Evolutionary conservation across 2,888 invertebrate genomes (phyloP), one percentile per base, ranked within the genome.

Genomic region (Hermaeophaga mercurialis): DNA sequence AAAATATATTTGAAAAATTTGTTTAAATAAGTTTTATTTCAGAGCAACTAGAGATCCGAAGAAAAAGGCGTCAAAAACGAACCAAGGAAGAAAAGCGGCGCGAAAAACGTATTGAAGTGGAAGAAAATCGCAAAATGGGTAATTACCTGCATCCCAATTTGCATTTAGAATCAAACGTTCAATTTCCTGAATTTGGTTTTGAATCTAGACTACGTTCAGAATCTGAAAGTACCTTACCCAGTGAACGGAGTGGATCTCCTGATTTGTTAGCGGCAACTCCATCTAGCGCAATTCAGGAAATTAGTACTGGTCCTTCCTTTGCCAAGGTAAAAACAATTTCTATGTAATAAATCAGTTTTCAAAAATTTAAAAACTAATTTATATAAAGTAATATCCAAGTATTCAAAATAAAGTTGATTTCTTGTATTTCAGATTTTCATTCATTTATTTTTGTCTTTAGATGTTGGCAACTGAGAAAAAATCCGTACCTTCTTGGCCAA

Each of bases 31-130:
- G 3, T 12, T 43, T 53, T 48, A 14, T 56, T 66, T 18, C 44
- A 90, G 92, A 85, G 58, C 91, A 94, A 75, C 72, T 96, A 47
- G 84, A 87, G 4, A 81, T 83, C 8, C 63, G 94, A 1, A 85
- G 85, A 19, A 85, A 84, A 41, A 77, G 81, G 9, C 85, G 96
- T 3, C 85, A 86, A 38, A 86, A 86, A 5, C 82, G 85, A 17
- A 87, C 86, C 34, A 84, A 88, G 7, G 91, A 92, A 11, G 96
- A 96, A 72, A 84, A 84, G 17, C 86, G 87, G 24, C 84, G 91
- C 2, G 93, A 94, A 72, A 87, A 86, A 61, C 85, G 87, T n/a
- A 88, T 88, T 59, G 85, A 83, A 50, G 85, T 84, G 61, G 85
- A 88, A 64, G 88, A 90, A 77, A 83, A 91, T 76, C 81, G 85